Evolutionary conservation across 2,888 invertebrate species (phyloP), one percentile per base, ranked within the genome.

Genomic region (Alentia gelatinosa): DNA sequence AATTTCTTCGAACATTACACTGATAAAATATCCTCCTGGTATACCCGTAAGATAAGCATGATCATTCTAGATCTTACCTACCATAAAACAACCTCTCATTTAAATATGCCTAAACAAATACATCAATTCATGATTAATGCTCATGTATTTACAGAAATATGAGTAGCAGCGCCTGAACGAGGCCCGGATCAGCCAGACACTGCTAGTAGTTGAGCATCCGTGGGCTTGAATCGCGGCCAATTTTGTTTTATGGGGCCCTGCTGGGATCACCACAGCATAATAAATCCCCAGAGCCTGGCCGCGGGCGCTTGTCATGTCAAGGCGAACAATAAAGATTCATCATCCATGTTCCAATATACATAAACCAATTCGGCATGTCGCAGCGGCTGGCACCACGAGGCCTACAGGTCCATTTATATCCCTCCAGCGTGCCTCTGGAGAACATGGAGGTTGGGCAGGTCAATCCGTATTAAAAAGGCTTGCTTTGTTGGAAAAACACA

Each of bases 261-360:
- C 30, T 68, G 68, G 68, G 68, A 68, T 68, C 68, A 68, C 68
- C 30, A 68, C 12, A 68, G 68, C 68, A 68, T 68, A 68, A 68
- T 68, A 68, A 68, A 68, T 68, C 26, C 68, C 30, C 26, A 1
- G 33, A 30, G 68, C 26, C 68, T 68, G 68, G 68, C 68, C 68
- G 68, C 68, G 30, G 68, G 68, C 68, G n/a, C 12, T 83, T 83
- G 83, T 83, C 83, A 83, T 40, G 83, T 83, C 19, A 40, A 40
- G 83, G 83, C 83, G 12, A 30, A 83, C 83, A 83, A 83, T 83
- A 83, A 83, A 83, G 83, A 83, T 83, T 37, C 83, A 83, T 83
- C 40, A 83, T 37, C 83, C 83, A 83, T 83, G 83, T 83, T 83
- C 83, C 40, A 37, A 40, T 40, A 40, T 83, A 83, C 83, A 83